Conservation (phyloP, 2,113 vertebrate genomes). For the Psittacus erithacus region DNA sequence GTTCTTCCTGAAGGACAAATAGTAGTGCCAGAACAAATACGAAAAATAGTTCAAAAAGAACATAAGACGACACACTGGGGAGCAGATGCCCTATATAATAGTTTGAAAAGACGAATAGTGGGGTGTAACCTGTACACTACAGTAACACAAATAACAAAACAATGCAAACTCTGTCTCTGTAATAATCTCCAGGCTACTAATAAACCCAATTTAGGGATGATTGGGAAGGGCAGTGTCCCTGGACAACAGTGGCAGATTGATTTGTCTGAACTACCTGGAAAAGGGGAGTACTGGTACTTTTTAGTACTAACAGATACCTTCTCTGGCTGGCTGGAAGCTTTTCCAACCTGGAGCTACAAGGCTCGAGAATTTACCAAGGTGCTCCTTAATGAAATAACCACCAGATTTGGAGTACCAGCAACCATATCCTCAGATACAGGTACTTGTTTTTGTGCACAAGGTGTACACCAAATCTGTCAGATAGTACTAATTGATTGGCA, state of each 20-base stretch:
- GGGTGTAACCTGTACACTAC: not conserved
- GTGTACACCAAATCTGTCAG: not conserved
- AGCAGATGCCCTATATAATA: not conserved
- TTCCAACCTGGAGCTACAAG: not conserved
- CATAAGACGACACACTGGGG: not conserved
- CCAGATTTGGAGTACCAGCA: not conserved
- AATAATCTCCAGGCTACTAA: not conserved
- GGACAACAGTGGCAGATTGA: not conserved
- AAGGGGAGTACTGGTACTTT: not conserved
- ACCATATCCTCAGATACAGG: not conserved
- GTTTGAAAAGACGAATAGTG: not conserved
- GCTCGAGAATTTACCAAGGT: not conserved
- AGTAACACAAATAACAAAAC: not conserved
- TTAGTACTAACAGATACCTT: not conserved
- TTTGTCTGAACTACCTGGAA: not conserved
- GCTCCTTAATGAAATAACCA: not conserved
- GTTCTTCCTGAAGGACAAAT: not conserved
- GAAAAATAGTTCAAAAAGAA: not conserved
- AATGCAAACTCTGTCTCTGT: not conserved
- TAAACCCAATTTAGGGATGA: not conserved
- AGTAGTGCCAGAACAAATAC: not conserved
- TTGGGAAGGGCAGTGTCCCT: not conserved
- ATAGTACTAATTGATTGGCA: not conserved
- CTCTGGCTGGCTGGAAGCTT: not conserved
- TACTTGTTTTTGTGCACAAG: not conserved